Evolutionary conservation across 2,888 invertebrate genomes (phyloP), one percentile per base, ranked within the genome.

Genomic region (Amblyjoppa proteus): DNA sequence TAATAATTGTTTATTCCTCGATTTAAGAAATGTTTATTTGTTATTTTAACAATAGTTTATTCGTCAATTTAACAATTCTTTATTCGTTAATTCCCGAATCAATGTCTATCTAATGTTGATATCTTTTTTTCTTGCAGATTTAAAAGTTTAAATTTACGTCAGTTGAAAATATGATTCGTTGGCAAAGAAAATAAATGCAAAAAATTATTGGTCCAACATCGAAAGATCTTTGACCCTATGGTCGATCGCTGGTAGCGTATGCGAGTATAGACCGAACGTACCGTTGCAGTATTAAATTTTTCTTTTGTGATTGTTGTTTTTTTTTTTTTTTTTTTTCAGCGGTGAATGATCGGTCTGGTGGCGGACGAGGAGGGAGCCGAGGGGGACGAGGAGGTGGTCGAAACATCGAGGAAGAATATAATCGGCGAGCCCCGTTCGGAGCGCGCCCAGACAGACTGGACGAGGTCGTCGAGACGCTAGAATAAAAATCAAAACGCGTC

Each of bases 401-500:
- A 13, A 28, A 74, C 20, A 74, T 38, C 66, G 13, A 16, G 4
- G 28, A 56, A 56, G 53, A 31, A 7, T 11, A 53, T 13, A 53
- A n/a, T 5, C 13, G 61, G 64, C 9, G 38, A 34, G 7, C 20
- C 7, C 20, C 58, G 28, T 13, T 13, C 61, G 20, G 20, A 13
- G 61, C 25, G 11, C 5, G 3, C 13, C 28, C 11, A 28, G 49
- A 31, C n/a, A 45, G 45, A 71, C 13, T 20, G 34, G 61, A 61
- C 66, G 34, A 20, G 68, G 58, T 66, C 20, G 58, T n/a, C 73
- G 75, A 68, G 71, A 41, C 31, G 78, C 75, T 64, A 66, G 73
- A n/a, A 61, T 68, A 78, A 76, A 76, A 76, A 89, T 87, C 92
- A 93, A 89, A 90, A 94, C 94, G 94, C 94, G 93, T 91, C 94